phyloP scores from a whole-genome alignment of 2,113 vertebrate genomes.

The Pterophyllum scalare region DNA sequence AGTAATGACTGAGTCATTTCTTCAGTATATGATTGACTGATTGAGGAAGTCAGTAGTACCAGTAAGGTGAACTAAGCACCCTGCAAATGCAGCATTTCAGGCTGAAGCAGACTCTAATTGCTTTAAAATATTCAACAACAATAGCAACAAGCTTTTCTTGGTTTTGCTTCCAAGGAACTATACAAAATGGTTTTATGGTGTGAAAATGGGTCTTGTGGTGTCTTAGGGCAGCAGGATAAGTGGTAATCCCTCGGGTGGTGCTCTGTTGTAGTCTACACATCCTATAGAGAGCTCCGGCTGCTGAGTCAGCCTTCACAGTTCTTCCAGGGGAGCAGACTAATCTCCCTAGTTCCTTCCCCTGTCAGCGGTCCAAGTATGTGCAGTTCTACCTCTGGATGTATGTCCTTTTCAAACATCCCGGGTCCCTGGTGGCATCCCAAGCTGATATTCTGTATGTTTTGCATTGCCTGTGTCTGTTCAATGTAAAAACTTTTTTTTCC shows the following conservation, averaged over 20 bases:
- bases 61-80: not conserved
- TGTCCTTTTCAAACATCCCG: slow-evolving; percentile 32
- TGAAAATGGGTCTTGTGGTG: slow-evolving; percentile 55
- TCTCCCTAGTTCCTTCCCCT: slow-evolving; percentile 50
- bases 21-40: not conserved
- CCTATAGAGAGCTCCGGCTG: slow-evolving; percentile 31
- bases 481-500: not conserved
- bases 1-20: slow-evolving; percentile 9
- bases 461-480: not conserved
- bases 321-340: slow-evolving; percentile 56
- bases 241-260: slow-evolving; percentile 55
- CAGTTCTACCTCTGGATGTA: slow-evolving; percentile 27
- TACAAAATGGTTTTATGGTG: slow-evolving; percentile 42
- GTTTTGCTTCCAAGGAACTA: slow-evolving; percentile 13
- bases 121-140: slow-evolving; percentile 33
- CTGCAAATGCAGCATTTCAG: slow-evolving; percentile 22
- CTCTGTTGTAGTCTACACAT: slow-evolving; percentile 51
- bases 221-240: slow-evolving; percentile 68
- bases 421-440: not conserved
- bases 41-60: not conserved
- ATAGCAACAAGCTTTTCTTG: slow-evolving; percentile 21
- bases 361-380: slow-evolving; percentile 60
- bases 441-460: slow-evolving; percentile 30
- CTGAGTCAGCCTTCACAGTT: slow-evolving; percentile 71
- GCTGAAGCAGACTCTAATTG: slow-evolving; percentile 30